These are phyloP conservation scores for Palythoa caribaeorum DNA, from an alignment of 92 coral and sea anemone species.

Conservation along the genomic window DNA sequence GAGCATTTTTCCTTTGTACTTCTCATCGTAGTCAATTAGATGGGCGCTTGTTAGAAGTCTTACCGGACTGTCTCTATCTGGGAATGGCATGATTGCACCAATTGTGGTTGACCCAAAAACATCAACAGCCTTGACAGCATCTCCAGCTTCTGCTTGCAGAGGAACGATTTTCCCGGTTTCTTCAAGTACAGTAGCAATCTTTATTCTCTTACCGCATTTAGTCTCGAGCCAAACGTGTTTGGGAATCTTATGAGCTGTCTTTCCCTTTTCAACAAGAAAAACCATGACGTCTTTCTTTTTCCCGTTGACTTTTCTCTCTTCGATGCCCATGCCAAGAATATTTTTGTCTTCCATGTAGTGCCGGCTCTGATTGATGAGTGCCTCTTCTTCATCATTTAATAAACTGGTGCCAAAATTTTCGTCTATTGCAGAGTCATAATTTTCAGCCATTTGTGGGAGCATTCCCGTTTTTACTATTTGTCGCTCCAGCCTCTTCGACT, in stretches of 20 bases:
- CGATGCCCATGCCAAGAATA: background rate
- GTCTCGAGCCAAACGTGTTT: background rate
- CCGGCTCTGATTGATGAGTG: background rate
- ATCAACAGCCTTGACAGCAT: too few species aligned
- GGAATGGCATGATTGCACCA: too few species aligned
- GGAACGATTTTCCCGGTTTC: background rate
- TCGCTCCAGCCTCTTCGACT: too few species aligned
- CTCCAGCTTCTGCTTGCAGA: too few species aligned
- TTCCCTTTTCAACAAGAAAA: too few species aligned
- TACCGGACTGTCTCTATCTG: background rate
- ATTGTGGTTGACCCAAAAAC: too few species aligned
- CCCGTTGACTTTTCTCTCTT: background rate
- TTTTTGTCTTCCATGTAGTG: background rate
- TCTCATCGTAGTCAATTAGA: background rate
- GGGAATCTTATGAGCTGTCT: background rate
- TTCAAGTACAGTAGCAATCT: background rate
- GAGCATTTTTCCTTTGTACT: background rate
- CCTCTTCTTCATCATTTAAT: background rate
- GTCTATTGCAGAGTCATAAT: too few species aligned
- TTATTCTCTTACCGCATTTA: background rate
- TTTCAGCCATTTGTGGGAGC: too few species aligned
- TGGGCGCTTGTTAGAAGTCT: constrained; percentile 1
- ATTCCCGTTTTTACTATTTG: too few species aligned
- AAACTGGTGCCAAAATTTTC: too few species aligned
- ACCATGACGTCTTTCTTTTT: too few species aligned